Base-by-base conservation (phyloP, 2,113 vertebrate species). In the Gobio gobio region DNA sequence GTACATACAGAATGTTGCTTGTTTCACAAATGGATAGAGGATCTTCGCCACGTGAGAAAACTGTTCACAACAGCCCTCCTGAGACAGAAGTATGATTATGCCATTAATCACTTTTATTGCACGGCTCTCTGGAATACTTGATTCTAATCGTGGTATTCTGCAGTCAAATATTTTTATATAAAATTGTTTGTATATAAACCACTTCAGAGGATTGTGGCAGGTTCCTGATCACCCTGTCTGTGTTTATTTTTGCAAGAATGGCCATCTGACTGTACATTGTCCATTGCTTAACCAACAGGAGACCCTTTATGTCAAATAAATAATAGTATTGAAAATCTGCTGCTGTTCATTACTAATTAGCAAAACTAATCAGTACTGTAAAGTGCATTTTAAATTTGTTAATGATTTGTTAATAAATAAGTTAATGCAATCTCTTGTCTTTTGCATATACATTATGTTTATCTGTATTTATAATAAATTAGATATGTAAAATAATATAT, bases 1-100 rank as follows among this genome's bases (percentile, higher is more conserved):
- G 77, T 86, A 66, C 76, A 49, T 80, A 66, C 64, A 85, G 54
- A 78, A 59, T 83, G 87, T n/a, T 40, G 70, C 61, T 87, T 87
- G 86, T 84, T 78, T 83, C 76, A 66, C 43, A 66, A 81, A 64
- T 79, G 77, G 54, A 59, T 59, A n/a, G 58, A 63, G 22, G 22
- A 79, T 79, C 58, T 63, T 61, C 22, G 4, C 58, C 77, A 78
- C 40, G 12, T 47, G 77, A 63, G 40, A 45, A 63, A 79, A 63
- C 58, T 63, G 13, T 79, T 79, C n/a, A 45, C 77, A 63, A 63
- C 40, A 63, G 36, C 13, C 77, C 77, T 79, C 77, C n/a, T 63
- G 77, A 79, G 77, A 79, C 56, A 63, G 22, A 63, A 47, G 22
- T 63, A 47, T 63, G 40, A 26, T 61, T 79, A 63, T 45, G 40